A percentile compares a stretch with the other conserved stretches of the same genome.
These are phyloP conservation scores for Cantharis flavilabris DNA, from an alignment of 2,888 invertebrate species.

Conservation along the genomic window DNA sequence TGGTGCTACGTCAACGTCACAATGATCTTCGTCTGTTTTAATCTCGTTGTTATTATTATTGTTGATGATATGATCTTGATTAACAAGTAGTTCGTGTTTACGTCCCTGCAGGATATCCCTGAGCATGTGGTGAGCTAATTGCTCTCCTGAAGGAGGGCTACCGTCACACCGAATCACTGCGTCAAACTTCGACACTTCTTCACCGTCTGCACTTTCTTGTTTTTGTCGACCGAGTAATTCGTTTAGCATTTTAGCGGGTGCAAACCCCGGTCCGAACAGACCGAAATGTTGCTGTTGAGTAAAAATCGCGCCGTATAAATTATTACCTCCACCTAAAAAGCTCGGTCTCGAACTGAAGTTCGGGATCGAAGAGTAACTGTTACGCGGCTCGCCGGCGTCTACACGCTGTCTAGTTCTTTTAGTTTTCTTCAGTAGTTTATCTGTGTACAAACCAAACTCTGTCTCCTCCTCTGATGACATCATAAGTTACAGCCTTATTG, in stretches of 20 bases:
- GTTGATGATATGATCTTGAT: conserved; percentile 56
- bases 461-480: conserved; percentile 97
- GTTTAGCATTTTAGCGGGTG: conserved; percentile 90
- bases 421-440: conserved; percentile 89
- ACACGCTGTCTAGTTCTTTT: conserved; percentile 94
- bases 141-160: conserved; percentile 60
- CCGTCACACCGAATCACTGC: conserved; percentile 60
- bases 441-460: conserved; percentile 91
- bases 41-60: conserved; percentile 60
- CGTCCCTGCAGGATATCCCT: conserved; percentile 88
- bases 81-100: conserved; percentile 77
- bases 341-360: conserved; percentile 78
- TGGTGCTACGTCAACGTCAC: conserved; percentile 37
- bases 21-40: conserved; percentile 43
- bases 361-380: conserved; percentile 84
- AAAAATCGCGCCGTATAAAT: conserved; percentile 84
- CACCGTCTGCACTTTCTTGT: conserved; percentile 55
- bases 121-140: conserved; percentile 80
- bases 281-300: conserved; percentile 79
- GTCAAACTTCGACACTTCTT: conserved; percentile 53
- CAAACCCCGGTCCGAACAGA: conserved; percentile 83
- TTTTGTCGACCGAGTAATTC: conserved; percentile 81
- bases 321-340: conserved; percentile 66
- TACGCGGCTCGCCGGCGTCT: conserved; percentile 94
- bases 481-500: conserved; percentile 87